phyloP scores from a whole-genome alignment of 2,888 invertebrate genomes.

The Latrodectus elegans region DNA sequence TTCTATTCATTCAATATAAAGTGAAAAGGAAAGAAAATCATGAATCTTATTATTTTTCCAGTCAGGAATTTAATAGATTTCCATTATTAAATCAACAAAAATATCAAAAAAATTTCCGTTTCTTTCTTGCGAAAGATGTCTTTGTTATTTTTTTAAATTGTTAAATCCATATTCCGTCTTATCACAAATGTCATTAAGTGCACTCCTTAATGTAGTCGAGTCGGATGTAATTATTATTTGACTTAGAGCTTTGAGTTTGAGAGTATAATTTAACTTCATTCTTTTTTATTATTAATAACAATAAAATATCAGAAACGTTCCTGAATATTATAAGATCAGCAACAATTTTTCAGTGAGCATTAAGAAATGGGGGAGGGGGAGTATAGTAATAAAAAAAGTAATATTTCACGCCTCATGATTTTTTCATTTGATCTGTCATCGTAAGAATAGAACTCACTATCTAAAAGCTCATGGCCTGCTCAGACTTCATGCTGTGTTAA shows the following conservation, averaged over 20 bases:
- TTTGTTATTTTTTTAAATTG: constrained; percentile 18
- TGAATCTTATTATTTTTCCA: too few relatives aligned
- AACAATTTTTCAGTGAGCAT: constrained; percentile 48
- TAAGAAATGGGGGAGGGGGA: constrained; percentile 11
- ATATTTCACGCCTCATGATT: constrained; percentile 61
- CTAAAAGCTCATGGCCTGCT: constrained; percentile 57
- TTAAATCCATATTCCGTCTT: too few relatives aligned
- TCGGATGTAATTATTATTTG: constrained; percentile 34
- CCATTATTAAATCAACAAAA: too few relatives aligned
- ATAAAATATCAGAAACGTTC: constrained; percentile 14
- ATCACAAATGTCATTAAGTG: constrained; percentile 12
- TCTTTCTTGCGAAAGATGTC: background rate
- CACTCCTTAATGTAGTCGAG: constrained; percentile 31
- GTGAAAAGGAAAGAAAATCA: too few relatives aligned
- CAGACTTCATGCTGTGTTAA: constrained; percentile 64
- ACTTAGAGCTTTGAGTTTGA: constrained; percentile 26
- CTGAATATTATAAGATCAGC: constrained; percentile 62
- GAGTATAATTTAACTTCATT: constrained; percentile 53
- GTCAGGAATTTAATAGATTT: too few relatives aligned
- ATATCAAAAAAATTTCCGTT: background rate
- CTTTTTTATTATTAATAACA: background rate
- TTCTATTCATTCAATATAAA: too few relatives aligned
- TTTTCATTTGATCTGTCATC: constrained; percentile 69
- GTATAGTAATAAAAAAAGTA: constrained; percentile 26
- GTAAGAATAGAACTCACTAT: constrained; percentile 30